Evolutionary conservation across 2,113 vertebrate species (phyloP).

Genomic region (Plectropomus leopardus): DNA sequence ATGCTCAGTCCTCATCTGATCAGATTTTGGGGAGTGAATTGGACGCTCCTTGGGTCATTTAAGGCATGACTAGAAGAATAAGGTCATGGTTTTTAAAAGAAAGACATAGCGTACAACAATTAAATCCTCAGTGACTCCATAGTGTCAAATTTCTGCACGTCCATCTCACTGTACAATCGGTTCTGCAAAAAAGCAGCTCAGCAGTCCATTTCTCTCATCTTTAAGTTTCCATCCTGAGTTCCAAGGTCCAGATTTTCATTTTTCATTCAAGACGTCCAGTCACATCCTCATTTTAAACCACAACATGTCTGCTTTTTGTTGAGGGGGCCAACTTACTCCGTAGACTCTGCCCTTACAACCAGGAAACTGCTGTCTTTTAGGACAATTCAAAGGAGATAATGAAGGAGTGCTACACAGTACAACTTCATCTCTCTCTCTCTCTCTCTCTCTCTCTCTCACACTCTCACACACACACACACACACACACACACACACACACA

Average conservation of each 20-base stretch:
- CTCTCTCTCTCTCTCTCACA: no score
- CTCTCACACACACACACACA: constrained; percentile 45
- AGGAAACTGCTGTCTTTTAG: constrained; percentile 18
- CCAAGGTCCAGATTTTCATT: constrained; percentile 37
- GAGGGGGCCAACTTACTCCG: constrained; percentile 9
- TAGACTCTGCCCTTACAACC: background rate
- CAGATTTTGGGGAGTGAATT: constrained; percentile 33
- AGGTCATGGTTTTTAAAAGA: constrained; percentile 51
- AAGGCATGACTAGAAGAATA: constrained; percentile 78
- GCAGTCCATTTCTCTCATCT: constrained; percentile 46
- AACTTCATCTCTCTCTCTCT: no score
- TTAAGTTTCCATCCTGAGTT: constrained; percentile 25
- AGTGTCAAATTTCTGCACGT: constrained; percentile 61
- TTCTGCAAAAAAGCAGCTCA: constrained; percentile 56
- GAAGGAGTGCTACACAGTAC: constrained; percentile 54
- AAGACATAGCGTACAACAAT: constrained; percentile 55
- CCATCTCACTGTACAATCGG: constrained; percentile 61
- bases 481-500: no score
- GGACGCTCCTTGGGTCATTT: constrained; percentile 61
- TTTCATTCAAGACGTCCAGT: constrained; percentile 39
- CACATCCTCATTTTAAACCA: constrained; percentile 30
- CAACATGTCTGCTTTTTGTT: constrained; percentile 19
- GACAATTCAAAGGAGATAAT: constrained; percentile 41
- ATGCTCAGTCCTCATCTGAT: constrained; percentile 53
- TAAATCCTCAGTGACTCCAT: constrained; percentile 63